These are phyloP conservation scores for rat (Rattus norvegicus) DNA, from an alignment of 2,113 vertebrate species.

Conservation along the genomic window DNA sequence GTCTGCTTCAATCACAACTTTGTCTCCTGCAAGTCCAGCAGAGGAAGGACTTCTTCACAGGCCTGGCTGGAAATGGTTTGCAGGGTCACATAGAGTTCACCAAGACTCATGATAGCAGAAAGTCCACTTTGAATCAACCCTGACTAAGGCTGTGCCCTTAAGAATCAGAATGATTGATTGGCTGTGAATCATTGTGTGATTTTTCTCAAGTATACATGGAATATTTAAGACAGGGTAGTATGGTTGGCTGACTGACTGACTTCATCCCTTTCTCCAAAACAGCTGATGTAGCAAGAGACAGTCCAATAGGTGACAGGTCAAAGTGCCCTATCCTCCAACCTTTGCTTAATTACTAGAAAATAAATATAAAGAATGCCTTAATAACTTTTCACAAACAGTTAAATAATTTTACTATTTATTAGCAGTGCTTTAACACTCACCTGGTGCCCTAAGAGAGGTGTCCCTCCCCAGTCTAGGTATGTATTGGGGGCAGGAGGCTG, in stretches of 20 bases:
- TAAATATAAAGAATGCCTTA: neutral
- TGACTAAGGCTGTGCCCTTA: neutral
- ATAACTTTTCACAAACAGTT: neutral
- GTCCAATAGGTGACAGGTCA: neutral
- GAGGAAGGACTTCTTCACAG: neutral
- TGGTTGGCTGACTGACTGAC: neutral
- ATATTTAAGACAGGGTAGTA: neutral
- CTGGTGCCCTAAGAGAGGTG: no score
- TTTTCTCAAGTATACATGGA: neutral
- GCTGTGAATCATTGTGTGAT: neutral
- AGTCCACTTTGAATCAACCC: neutral
- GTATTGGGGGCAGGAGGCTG: neutral
- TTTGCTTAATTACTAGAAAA: neutral
- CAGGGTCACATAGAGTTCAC: neutral
- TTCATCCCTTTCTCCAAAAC: neutral
- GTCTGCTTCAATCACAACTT: neutral
- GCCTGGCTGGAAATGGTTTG: neutral
- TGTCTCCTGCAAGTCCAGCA: neutral
- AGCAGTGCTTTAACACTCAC: neutral
- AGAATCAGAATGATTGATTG: neutral
- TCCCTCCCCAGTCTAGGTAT: no score
- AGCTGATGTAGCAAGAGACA: neutral
- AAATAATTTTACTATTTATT: neutral
- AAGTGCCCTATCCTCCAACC: neutral
- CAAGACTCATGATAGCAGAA: neutral